phyloP scores from a whole-genome alignment of 2,888 invertebrate genomes.

The Teinopalpus imperialis region DNA sequence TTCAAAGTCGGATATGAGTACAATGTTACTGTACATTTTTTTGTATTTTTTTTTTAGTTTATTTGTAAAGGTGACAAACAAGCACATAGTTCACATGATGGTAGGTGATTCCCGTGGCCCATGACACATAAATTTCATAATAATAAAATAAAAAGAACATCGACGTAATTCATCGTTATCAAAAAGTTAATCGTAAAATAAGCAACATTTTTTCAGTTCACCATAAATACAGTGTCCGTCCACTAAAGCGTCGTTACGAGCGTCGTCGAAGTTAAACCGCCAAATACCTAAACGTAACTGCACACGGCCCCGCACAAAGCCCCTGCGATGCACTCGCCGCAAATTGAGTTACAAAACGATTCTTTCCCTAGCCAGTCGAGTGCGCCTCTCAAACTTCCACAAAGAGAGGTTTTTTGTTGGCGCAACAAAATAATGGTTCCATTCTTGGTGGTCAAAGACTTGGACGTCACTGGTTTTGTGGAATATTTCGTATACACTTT shows the following conservation, averaged over 20 bases:
- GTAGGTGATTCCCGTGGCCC: too few species aligned
- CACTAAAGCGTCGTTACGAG: constrained; percentile 27
- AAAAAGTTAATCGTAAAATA: too few species aligned
- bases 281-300: constrained; percentile 30
- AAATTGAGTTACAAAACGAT: constrained; percentile 78
- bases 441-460: constrained; percentile 24
- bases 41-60: too few species aligned
- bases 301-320: constrained; percentile 36
- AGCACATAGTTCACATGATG: too few species aligned
- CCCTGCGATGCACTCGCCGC: constrained; percentile 51
- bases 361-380: constrained; percentile 52
- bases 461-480: constrained; percentile 4
- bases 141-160: too few species aligned
- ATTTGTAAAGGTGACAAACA: too few species aligned
- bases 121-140: too few species aligned
- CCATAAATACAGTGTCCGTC: constrained; percentile 2
- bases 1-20: too few species aligned
- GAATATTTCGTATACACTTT: constrained; percentile 14
- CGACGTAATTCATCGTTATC: too few species aligned
- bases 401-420: constrained; percentile 42
- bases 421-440: constrained; percentile 29
- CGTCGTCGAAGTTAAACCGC: constrained; percentile 27
- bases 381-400: constrained; percentile 65
- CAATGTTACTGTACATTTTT: too few species aligned
- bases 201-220: too few species aligned